These are phyloP conservation scores for Ammodytes dubius DNA, from an alignment of 2,113 vertebrate genomes.

Conservation along the genomic window DNA sequence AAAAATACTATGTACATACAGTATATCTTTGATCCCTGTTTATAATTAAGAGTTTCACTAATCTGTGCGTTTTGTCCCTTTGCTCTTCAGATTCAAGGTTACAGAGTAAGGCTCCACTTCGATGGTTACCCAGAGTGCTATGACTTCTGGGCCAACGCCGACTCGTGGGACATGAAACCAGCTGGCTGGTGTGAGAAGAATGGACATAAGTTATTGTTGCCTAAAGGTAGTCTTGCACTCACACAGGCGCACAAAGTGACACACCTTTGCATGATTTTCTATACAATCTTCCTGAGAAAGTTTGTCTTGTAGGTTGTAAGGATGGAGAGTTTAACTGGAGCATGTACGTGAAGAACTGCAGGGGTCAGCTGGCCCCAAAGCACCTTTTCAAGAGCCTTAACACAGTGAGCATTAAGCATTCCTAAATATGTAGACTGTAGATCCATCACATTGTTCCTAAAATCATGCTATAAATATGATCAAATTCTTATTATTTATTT, in stretches of 20 bases:
- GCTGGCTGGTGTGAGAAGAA: slow-evolving; percentile 95
- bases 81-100: slow-evolving; percentile 88
- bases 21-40: not conserved
- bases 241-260: not conserved
- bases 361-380: slow-evolving; percentile 91
- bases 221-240: slow-evolving; percentile 86
- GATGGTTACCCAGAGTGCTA: slow-evolving; percentile 93
- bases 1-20: too few relatives aligned
- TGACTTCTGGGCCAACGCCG: slow-evolving; percentile 94
- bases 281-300: not conserved
- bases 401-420: slow-evolving; percentile 82
- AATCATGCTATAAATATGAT: not conserved
- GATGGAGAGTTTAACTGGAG: slow-evolving; percentile 94
- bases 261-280: not conserved
- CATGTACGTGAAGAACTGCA: slow-evolving; percentile 91
- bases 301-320: slow-evolving; percentile 86
- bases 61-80: not conserved
- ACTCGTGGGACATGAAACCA: slow-evolving; percentile 91
- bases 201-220: slow-evolving; percentile 89
- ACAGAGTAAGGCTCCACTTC: slow-evolving; percentile 90
- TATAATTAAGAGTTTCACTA: not conserved
- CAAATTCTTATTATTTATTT: not conserved
- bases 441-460: not conserved
- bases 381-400: slow-evolving; percentile 91
- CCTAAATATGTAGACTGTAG: not conserved